Evolutionary conservation across 2,797 vertebrate genomes (phyloP).

Genomic region (Hemitrygon akajei): DNA sequence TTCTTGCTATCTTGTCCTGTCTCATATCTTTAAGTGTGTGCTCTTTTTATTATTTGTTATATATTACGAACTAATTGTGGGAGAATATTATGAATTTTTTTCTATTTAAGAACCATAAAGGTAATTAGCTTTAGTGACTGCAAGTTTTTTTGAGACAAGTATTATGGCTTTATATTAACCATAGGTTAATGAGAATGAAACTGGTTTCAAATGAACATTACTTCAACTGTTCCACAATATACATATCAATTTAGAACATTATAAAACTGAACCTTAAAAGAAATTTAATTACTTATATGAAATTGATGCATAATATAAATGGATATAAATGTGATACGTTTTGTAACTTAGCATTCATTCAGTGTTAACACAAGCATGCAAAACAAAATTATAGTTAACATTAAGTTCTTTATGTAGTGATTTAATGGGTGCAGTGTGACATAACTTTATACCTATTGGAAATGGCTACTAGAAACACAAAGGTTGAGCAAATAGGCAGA

Average conservation of each 20-base stretch:
- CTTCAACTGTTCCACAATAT: not conserved
- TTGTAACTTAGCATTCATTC: not conserved
- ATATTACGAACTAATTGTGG: not conserved
- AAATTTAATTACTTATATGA: not conserved
- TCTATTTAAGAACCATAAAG: not conserved
- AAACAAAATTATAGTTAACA: not conserved
- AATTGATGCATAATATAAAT: not conserved
- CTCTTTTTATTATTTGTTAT: not conserved
- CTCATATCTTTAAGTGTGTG: slow-evolving; percentile 28
- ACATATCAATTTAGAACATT: not conserved
- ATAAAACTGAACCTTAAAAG: not conserved
- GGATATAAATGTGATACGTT: not conserved
- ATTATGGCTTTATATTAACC: not conserved
- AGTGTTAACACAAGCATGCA: not conserved
- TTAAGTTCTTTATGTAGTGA: not conserved
- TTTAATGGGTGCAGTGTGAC: not conserved
- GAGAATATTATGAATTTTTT: not conserved
- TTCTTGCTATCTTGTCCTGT: slow-evolving; percentile 32
- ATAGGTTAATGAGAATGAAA: not conserved
- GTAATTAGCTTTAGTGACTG: not conserved
- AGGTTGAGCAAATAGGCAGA: not conserved
- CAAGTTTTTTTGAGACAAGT: not conserved
- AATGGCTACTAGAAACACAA: not conserved
- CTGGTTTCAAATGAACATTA: not conserved
- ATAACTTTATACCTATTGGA: not conserved